A percentile compares a stretch with the other conserved stretches of the same genome.
Conservation (phyloP, 2,888 invertebrate species). For the Hetaerina titia region DNA sequence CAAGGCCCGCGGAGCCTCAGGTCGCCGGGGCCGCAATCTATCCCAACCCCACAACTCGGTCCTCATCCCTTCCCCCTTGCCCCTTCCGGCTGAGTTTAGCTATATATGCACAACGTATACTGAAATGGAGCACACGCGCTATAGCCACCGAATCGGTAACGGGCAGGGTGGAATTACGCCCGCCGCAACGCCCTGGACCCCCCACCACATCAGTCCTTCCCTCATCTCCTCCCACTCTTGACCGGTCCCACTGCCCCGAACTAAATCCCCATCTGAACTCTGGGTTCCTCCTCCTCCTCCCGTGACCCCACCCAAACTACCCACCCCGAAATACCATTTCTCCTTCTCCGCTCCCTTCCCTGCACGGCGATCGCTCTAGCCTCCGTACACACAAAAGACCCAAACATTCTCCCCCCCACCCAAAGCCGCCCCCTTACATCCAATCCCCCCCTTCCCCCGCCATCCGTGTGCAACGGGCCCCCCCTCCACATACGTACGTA, state of each 20-base stretch:
- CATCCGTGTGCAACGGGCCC: neutral
- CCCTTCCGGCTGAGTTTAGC: slow-evolving; percentile 55
- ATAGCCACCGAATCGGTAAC: slow-evolving; percentile 49
- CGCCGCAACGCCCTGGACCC: neutral
- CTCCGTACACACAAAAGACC: slow-evolving; percentile 1
- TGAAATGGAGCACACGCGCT: slow-evolving; percentile 46
- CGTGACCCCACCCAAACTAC: neutral
- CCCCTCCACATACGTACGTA: neutral
- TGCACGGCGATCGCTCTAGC: neutral
- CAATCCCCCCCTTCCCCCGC: neutral
- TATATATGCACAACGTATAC: slow-evolving; percentile 33
- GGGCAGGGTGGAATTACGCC: slow-evolving; percentile 6
- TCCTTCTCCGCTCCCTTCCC: neutral
- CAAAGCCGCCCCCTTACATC: neutral
- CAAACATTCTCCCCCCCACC: neutral
- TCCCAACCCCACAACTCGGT: neutral
- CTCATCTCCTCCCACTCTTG: neutral
- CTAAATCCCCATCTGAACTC: neutral
- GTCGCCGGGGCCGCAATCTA: slow-evolving; percentile 39
- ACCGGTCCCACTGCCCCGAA: neutral
- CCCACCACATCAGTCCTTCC: neutral
- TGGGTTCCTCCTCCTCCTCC: neutral
- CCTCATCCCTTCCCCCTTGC: neutral
- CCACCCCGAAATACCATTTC: neutral
- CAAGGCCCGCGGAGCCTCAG: slow-evolving; percentile 47